Evolutionary conservation across 1,140 invertebrate species (phyloP), one percentile per base, ranked within the genome.

Genomic region (Cydia fagiglandana): DNA sequence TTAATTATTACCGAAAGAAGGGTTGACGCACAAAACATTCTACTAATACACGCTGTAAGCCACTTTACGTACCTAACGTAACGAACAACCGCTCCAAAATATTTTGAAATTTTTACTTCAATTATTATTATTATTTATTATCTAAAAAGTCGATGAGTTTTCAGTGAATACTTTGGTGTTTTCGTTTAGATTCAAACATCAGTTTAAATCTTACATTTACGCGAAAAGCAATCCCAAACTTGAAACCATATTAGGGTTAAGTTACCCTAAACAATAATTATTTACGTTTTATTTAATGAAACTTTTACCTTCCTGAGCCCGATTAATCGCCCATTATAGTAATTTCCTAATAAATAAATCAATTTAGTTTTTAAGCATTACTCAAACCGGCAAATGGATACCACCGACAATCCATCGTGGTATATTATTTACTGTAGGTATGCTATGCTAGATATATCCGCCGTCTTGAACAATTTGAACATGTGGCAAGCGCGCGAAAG

Each of bases 141-240:
- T 89, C 91, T 92, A 92, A 92, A 87, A 88, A 91, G 89, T 91
- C 91, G 90, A 90, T 91, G 89, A 90, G 84, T 91, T 89, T 85
- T 88, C 80, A 81, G 83, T 88, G 87, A 80, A 87, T 89, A 90
- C 80, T 89, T 92, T 92, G 91, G 91, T 92, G 91, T 92, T 92
- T 85, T 87, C 88, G 88, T 92, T 92, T 91, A 88, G 86, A 85
- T 91, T 82, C 84, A 88, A 85, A 91, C 83, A 83, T 86, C 79
- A 78, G 84, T 53, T 84, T 73, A 76, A 80, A 75, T 74, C 80
- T 80, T 81, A 80, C 74, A 83, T 78, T 79, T 82, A 74, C 80
- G 81, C 80, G 77, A 76, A 64, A 84, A 83, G 79, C 75, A 75
- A 82, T 84, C 64, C 75, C 70, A 15, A 84, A 86, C 82, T 79